Evolutionary conservation across 2,113 vertebrate species (phyloP).

Genomic region (Oncorhynchus tshawytscha): DNA sequence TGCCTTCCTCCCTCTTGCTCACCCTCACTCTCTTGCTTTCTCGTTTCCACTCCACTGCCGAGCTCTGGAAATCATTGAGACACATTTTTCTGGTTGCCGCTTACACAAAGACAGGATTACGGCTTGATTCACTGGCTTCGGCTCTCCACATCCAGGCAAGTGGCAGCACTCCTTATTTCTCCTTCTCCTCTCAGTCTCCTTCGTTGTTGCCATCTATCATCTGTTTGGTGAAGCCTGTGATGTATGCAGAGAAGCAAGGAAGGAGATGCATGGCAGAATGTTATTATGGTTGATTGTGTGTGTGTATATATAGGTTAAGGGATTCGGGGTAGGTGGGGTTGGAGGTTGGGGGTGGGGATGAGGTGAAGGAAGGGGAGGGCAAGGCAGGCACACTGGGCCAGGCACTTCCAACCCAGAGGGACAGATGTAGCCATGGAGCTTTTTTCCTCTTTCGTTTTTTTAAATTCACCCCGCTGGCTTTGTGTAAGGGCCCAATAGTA

Average conservation of each 20-base stretch:
- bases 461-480: conserved; percentile 82
- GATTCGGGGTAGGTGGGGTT: conserved; percentile 60
- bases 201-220: conserved; percentile 32
- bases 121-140: conserved; percentile 74
- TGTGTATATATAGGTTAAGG: conserved; percentile 48
- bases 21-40: conserved; percentile 62
- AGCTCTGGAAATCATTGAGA: conserved; percentile 76
- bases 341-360: conserved; percentile 58
- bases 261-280: conserved; percentile 33
- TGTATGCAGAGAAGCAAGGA: conserved; percentile 36
- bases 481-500: conserved; percentile 80
- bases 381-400: conserved; percentile 46
- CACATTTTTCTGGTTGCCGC: conserved; percentile 79
- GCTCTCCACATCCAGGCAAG: conserved; percentile 81
- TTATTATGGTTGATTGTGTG: conserved; percentile 49
- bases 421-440: conserved; percentile 84
- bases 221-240: conserved; percentile 41
- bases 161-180: conserved; percentile 61
- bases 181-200: conserved; percentile 8
- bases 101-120: conserved; percentile 86
- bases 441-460: conserved; percentile 69
- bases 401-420: conserved; percentile 74
- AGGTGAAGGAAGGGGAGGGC: conserved; percentile 42
- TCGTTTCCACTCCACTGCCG: conserved; percentile 67
- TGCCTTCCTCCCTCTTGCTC: conserved; percentile 44